Conservation (phyloP, 2,888 invertebrate genomes). For the Rhamphomyia laevipes region DNA sequence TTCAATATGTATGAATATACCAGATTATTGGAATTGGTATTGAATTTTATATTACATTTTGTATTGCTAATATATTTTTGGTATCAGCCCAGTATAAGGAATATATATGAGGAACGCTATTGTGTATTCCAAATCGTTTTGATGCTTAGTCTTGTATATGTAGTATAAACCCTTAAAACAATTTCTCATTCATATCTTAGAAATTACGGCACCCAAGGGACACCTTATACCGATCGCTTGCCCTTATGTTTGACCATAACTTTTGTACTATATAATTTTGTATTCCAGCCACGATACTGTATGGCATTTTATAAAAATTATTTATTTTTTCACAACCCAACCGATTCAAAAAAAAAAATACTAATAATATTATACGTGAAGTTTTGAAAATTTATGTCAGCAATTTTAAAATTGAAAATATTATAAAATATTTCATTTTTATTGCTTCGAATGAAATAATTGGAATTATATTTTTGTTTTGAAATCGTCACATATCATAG, state of each 20-base stretch:
- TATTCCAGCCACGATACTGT: conserved; percentile 15
- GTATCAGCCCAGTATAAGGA: too few relatives aligned
- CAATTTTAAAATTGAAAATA: conserved; percentile 12
- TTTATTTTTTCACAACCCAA: conserved; percentile 1
- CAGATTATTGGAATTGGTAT: too few relatives aligned
- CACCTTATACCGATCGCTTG: conserved; percentile 14
- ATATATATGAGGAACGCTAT: conserved; percentile 5
- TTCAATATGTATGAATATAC: too few relatives aligned
- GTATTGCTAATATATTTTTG: not conserved
- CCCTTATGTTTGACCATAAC: conserved; percentile 15
- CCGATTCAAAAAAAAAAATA: conserved; percentile 1
- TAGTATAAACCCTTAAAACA: conserved; percentile 21
- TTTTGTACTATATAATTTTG: conserved; percentile 11
- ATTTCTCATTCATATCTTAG: conserved; percentile 38
- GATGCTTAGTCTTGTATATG: conserved; percentile 2
- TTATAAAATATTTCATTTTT: too few relatives aligned
- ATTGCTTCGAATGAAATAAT: too few relatives aligned
- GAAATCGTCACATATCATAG: too few relatives aligned
- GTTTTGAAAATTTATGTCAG: conserved; percentile 13
- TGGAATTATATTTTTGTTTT: too few relatives aligned
- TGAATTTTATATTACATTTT: not conserved
- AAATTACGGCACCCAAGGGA: conserved; percentile 36
- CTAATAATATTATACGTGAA: not conserved
- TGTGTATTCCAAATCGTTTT: conserved; percentile 21
- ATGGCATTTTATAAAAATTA: conserved; percentile 17